phyloP scores from a whole-genome alignment of 2,888 invertebrate species.

The Phyto melanocephala region DNA sequence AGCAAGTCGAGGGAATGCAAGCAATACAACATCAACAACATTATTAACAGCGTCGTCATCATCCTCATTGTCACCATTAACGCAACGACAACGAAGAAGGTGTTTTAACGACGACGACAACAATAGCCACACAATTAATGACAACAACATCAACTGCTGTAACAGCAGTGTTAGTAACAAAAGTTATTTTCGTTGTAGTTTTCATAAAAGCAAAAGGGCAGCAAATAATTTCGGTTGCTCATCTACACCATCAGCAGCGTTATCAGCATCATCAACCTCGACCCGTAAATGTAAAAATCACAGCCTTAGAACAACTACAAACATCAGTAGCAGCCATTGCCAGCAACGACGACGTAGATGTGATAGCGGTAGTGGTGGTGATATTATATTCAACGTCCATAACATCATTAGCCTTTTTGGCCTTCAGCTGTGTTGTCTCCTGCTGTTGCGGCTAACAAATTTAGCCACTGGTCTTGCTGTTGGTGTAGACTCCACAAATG shows the following conservation, averaged over 20 bases:
- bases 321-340: slow-evolving; percentile 19
- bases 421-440: slow-evolving; percentile 69
- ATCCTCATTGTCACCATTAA: slow-evolving; percentile 17
- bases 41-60: slow-evolving; percentile 5
- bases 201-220: slow-evolving; percentile 23
- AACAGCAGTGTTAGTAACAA: background rate
- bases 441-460: slow-evolving; percentile 68
- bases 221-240: slow-evolving; percentile 26
- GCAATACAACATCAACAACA: slow-evolving; percentile 31
- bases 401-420: slow-evolving; percentile 63
- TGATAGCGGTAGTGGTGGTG: background rate
- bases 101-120: slow-evolving; percentile 13
- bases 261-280: slow-evolving; percentile 30
- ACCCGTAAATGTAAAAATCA: slow-evolving; percentile 49
- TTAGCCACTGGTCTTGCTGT: slow-evolving; percentile 65
- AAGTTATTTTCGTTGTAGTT: slow-evolving; percentile 33
- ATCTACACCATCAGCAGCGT: slow-evolving; percentile 30
- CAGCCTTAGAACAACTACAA: slow-evolving; percentile 49
- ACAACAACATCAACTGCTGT: background rate
- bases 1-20: slow-evolving; percentile 27
- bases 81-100: slow-evolving; percentile 33
- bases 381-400: slow-evolving; percentile 36
- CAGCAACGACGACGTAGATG: background rate
- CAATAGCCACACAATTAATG: background rate
- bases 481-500: slow-evolving; percentile 66